Conservation (phyloP, 1,140 invertebrate species). For the Drusus annulatus region DNA sequence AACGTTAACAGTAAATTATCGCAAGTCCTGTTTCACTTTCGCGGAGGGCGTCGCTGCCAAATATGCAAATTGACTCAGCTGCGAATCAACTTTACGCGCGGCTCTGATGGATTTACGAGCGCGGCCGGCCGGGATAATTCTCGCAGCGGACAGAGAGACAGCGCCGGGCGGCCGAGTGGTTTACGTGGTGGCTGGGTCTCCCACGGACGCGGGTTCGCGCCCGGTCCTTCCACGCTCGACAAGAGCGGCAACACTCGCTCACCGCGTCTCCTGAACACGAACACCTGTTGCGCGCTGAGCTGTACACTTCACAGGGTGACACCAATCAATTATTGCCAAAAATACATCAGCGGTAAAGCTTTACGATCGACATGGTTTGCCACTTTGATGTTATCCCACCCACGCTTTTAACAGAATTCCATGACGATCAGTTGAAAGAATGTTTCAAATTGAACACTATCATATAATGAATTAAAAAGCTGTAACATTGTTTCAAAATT, state of each 20-base stretch:
- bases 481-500: too few species aligned
- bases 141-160: not conserved
- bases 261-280: not conserved
- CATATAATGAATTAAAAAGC: too few species aligned
- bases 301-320: not conserved
- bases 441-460: too few species aligned
- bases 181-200: not conserved
- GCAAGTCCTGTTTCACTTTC: conserved; percentile 11
- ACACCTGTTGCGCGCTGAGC: conserved; percentile 7
- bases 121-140: not conserved
- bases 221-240: conserved; percentile 11
- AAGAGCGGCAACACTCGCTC: too few species aligned
- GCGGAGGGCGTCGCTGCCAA: not conserved
- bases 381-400: too few species aligned
- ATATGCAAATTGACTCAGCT: not conserved
- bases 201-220: conserved; percentile 6
- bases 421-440: too few species aligned
- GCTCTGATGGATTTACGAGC: not conserved
- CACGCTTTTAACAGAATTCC: too few species aligned
- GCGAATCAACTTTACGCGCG: not conserved
- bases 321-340: too few species aligned
- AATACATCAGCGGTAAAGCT: too few species aligned
- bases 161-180: conserved; percentile 5
- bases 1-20: too few species aligned
- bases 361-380: too few species aligned